These are phyloP conservation scores for Melipona quadrifasciata DNA, from an alignment of 1,140 invertebrate genomes.

Conservation along the genomic window DNA sequence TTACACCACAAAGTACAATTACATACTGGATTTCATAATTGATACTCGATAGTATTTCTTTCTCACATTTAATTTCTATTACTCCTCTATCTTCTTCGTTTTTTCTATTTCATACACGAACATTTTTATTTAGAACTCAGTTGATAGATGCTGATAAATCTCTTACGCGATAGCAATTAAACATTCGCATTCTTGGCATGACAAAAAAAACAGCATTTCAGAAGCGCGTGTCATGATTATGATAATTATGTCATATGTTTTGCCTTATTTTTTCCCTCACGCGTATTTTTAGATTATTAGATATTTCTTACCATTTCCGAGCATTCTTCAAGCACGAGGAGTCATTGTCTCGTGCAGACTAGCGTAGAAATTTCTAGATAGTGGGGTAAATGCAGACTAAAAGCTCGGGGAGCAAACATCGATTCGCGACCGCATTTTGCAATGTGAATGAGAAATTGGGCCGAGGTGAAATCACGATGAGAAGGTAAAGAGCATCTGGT, in stretches of 20 bases:
- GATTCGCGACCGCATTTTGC: slow-evolving; percentile 23
- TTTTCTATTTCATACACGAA: too few relatives aligned
- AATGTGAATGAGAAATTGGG: slow-evolving; percentile 23
- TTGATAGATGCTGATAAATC: not conserved
- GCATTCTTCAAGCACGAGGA: too few relatives aligned
- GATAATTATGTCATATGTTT: not conserved
- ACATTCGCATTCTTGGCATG: not conserved
- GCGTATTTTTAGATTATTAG: not conserved
- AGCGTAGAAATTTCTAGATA: not conserved
- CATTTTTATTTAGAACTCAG: not conserved
- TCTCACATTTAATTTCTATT: not conserved
- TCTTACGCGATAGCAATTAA: not conserved
- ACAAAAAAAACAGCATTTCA: not conserved
- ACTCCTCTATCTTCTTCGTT: too few relatives aligned
- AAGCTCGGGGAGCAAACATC: slow-evolving; percentile 18
- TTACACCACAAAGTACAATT: not conserved
- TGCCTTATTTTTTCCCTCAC: not conserved
- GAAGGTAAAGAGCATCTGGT: slow-evolving; percentile 18
- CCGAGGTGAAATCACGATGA: slow-evolving; percentile 28
- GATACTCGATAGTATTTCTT: not conserved
- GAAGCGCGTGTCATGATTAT: not conserved
- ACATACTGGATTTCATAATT: not conserved
- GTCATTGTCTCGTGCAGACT: not conserved
- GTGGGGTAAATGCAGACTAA: not conserved
- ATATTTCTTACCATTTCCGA: not conserved